These are phyloP conservation scores for Folsomia manolachei DNA, from an alignment of 2,888 invertebrate species.

Conservation along the genomic window DNA sequence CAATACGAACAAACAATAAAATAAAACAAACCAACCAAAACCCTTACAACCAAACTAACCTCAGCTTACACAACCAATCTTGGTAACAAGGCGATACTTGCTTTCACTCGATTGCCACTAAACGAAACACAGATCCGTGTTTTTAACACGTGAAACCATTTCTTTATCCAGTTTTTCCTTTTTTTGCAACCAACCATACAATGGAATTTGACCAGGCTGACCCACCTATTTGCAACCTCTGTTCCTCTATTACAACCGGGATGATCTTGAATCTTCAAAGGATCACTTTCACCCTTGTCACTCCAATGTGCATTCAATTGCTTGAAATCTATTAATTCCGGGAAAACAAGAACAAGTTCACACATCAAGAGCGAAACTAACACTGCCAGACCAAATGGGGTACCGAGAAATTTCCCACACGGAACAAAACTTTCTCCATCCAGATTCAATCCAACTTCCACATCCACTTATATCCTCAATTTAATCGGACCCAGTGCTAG, in stretches of 20 bases:
- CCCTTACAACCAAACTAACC: background rate
- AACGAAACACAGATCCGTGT: background rate
- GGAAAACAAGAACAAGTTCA: background rate
- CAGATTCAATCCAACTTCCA: background rate
- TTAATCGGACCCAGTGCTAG: background rate
- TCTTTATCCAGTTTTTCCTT: too few species aligned
- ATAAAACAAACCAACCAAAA: too few species aligned
- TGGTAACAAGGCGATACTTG: too few species aligned
- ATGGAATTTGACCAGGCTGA: too few species aligned
- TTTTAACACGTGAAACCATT: background rate
- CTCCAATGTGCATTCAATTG: too few species aligned
- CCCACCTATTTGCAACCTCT: too few species aligned
- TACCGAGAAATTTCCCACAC: background rate
- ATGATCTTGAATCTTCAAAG: background rate
- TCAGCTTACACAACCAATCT: too few species aligned
- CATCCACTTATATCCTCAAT: background rate
- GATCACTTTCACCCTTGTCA: too few species aligned
- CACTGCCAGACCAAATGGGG: background rate
- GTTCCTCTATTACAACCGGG: too few species aligned
- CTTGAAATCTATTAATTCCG: too few species aligned
- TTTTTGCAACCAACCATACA: background rate
- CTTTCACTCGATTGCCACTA: too few species aligned
- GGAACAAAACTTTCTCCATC: background rate
- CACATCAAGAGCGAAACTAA: background rate
- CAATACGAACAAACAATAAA: too few species aligned